Evolutionary conservation across 1,140 invertebrate genomes (phyloP).

Genomic region (Drosophila sechellia): DNA sequence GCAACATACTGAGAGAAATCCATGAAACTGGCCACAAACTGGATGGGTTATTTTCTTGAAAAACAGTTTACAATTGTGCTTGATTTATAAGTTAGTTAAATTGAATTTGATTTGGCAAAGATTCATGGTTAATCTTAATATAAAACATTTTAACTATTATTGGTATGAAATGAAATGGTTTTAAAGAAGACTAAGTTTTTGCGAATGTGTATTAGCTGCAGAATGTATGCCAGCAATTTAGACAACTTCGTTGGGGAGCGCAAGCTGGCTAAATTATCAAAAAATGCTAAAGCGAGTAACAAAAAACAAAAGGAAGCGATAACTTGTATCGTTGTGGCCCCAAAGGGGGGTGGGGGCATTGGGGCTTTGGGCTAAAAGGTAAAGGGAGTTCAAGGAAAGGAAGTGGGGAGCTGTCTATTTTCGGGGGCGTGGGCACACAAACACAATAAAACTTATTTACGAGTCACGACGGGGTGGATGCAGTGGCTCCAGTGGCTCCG

Average conservation of each 20-base stretch:
- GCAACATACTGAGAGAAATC: constrained; percentile 34
- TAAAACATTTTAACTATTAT: no score
- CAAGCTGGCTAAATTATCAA: constrained; percentile 78
- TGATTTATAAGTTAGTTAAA: no score
- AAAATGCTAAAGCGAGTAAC: constrained; percentile 42
- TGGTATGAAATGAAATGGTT: no score
- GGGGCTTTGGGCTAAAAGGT: neutral
- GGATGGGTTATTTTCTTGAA: no score
- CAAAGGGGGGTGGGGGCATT: no score
- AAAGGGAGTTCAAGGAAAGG: neutral
- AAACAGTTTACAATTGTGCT: no score
- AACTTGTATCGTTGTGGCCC: constrained; percentile 66
- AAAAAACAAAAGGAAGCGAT: constrained; percentile 76
- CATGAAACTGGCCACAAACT: neutral
- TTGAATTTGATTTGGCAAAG: no score
- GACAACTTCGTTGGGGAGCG: constrained; percentile 75
- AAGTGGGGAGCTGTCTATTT: neutral
- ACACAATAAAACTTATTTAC: constrained; percentile 83
- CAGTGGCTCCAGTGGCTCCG: constrained; percentile 26
- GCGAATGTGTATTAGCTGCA: constrained; percentile 1
- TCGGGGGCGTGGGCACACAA: constrained; percentile 67
- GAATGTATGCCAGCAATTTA: constrained; percentile 78
- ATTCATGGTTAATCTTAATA: no score
- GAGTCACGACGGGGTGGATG: constrained; percentile 72
- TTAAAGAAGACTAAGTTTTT: neutral